Evolutionary conservation across 92 coral and sea anemone genomes (phyloP).

Genomic region (Zoanthus sansibaricus): DNA sequence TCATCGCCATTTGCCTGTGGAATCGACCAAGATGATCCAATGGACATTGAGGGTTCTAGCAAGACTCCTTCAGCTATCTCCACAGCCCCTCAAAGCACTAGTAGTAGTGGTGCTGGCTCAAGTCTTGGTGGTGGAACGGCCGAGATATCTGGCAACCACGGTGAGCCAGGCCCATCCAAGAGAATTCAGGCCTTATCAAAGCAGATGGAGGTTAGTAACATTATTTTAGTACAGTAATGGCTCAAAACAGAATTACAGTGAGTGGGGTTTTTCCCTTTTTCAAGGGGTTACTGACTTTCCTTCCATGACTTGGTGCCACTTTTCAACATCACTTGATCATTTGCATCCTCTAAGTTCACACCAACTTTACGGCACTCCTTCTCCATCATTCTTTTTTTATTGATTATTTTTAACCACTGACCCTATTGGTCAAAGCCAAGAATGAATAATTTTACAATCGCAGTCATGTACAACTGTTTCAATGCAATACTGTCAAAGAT

Average conservation of each 20-base stretch:
- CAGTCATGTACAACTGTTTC: too few species aligned
- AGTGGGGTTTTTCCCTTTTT: too few species aligned
- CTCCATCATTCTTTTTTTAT: too few species aligned
- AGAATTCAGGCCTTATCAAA: constrained; percentile 81
- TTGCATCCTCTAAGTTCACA: too few species aligned
- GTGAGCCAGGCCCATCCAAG: constrained; percentile 67
- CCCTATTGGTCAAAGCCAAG: too few species aligned
- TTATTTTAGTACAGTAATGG: not conserved
- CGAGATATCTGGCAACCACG: constrained; percentile 50
- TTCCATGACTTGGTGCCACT: too few species aligned
- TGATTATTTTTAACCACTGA: too few species aligned
- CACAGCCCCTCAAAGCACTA: constrained; percentile 42
- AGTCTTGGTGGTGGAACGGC: constrained; percentile 42
- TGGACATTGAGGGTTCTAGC: constrained; percentile 67
- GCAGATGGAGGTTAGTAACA: constrained; percentile 74
- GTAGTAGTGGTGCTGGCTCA: constrained; percentile 31
- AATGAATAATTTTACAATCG: too few species aligned
- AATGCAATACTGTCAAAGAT: too few species aligned
- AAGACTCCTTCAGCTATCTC: constrained; percentile 37
- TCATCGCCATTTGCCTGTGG: constrained; percentile 87
- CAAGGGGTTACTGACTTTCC: too few species aligned
- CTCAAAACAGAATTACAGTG: not conserved
- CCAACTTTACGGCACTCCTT: too few species aligned
- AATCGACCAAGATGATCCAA: constrained; percentile 73
- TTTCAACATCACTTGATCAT: too few species aligned